Evolutionary conservation across 2,888 invertebrate species (phyloP).

Genomic region (Philereme vetulata): DNA sequence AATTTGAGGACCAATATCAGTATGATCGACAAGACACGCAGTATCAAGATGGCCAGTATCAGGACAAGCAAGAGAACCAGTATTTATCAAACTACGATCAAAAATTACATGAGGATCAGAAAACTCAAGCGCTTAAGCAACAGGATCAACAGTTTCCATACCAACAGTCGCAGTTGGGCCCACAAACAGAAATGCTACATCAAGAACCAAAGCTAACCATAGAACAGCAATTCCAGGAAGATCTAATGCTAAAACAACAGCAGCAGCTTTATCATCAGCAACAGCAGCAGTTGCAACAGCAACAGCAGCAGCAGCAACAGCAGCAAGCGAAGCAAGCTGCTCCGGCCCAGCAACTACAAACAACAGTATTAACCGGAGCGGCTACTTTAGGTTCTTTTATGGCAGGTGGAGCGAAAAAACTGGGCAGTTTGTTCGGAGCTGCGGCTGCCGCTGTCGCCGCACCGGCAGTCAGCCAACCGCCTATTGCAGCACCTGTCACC

Average conservation of each 20-base stretch:
- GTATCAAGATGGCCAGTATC: slow-evolving; percentile 48
- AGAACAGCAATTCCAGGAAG: slow-evolving; percentile 46
- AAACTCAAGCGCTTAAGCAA: slow-evolving; percentile 49
- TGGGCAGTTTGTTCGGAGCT: slow-evolving; percentile 78
- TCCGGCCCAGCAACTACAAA: slow-evolving; percentile 70
- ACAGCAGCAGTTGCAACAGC: slow-evolving; percentile 52
- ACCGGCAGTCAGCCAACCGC: slow-evolving; percentile 59
- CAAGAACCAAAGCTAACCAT: slow-evolving; percentile 49
- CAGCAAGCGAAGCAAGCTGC: slow-evolving; percentile 66
- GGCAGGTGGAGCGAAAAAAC: slow-evolving; percentile 79
- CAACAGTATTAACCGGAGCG: slow-evolving; percentile 73
- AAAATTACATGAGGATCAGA: slow-evolving; percentile 44
- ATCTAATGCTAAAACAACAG: slow-evolving; percentile 48
- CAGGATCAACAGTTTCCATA: slow-evolving; percentile 52
- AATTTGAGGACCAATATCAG: slow-evolving; percentile 48
- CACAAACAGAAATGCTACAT: slow-evolving; percentile 48
- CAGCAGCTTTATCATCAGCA: slow-evolving; percentile 53
- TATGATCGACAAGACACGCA: slow-evolving; percentile 49
- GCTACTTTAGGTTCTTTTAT: slow-evolving; percentile 78
- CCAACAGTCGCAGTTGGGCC: slow-evolving; percentile 47
- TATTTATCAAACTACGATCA: slow-evolving; percentile 51
- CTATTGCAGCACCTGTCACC: slow-evolving; percentile 45
- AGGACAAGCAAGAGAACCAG: slow-evolving; percentile 48
- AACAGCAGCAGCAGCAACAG: slow-evolving; percentile 63
- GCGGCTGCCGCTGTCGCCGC: slow-evolving; percentile 75